Evolutionary conservation across 2,113 vertebrate genomes (phyloP).

Genomic region (Asarcornis scutulata): DNA sequence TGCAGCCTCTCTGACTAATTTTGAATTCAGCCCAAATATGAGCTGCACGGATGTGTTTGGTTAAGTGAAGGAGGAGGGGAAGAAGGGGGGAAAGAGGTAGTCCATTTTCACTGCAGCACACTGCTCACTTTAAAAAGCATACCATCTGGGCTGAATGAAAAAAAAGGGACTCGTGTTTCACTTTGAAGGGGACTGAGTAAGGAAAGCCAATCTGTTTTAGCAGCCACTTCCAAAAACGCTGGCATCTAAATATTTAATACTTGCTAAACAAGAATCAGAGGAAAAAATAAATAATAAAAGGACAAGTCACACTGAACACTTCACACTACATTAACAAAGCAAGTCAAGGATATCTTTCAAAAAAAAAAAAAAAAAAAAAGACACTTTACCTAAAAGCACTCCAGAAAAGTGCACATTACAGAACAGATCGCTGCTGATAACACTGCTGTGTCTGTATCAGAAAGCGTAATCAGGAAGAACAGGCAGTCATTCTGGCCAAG

Average conservation of each 20-base stretch:
- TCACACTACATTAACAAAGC: not conserved
- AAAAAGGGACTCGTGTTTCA: not conserved
- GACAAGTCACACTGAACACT: not conserved
- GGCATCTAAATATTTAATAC: slow-evolving; percentile 46
- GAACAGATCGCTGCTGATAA: not conserved
- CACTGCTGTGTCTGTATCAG: not conserved
- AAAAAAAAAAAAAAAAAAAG: not conserved
- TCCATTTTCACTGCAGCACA: slow-evolving; percentile 58
- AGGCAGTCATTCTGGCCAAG: not conserved
- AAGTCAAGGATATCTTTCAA: not conserved
- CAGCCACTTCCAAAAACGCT: slow-evolving; percentile 22
- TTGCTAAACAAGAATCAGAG: not conserved
- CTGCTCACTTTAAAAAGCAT: slow-evolving; percentile 70
- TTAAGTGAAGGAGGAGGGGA: slow-evolving; percentile 46
- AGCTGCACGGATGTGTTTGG: not conserved
- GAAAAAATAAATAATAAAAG: not conserved
- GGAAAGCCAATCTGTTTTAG: slow-evolving; percentile 19
- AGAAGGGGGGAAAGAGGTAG: slow-evolving; percentile 16
- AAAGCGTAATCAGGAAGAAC: not conserved
- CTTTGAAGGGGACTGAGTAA: not conserved
- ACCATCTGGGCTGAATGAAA: slow-evolving; percentile 60
- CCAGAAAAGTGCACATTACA: not conserved
- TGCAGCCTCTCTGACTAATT: slow-evolving; percentile 49
- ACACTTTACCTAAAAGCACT: not conserved
- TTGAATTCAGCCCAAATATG: slow-evolving; percentile 56